Conservation (phyloP, 2,888 invertebrate species). For the Stegophylla sp. region DNA sequence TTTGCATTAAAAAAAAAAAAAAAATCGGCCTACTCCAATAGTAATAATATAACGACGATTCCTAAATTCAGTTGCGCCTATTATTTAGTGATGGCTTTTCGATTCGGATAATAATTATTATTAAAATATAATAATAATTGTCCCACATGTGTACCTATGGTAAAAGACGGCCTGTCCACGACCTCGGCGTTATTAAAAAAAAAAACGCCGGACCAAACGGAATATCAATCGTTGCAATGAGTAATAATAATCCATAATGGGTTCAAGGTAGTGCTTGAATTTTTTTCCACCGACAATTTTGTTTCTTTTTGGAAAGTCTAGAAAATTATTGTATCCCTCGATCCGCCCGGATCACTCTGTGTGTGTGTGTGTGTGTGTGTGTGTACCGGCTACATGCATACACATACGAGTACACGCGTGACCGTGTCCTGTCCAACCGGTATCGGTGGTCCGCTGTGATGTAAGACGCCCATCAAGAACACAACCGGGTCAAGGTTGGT, state of each 20-base stretch:
- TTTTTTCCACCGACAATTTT: background rate
- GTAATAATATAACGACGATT: no score
- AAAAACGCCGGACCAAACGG: background rate
- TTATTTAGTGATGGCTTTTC: no score
- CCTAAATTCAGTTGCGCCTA: no score
- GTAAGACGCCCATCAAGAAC: slow-evolving; percentile 39
- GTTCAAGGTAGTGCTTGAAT: slow-evolving; percentile 17
- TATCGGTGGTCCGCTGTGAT: slow-evolving; percentile 15
- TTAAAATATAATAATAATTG: no score
- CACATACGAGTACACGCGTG: background rate
- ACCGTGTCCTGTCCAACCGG: slow-evolving; percentile 19
- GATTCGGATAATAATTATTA: no score
- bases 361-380: background rate
- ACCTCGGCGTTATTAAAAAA: slow-evolving; percentile 3
- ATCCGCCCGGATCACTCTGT: background rate
- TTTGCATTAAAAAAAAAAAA: no score
- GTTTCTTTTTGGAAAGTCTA: slow-evolving; percentile 42
- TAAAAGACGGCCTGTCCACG: background rate
- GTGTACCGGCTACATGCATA: background rate
- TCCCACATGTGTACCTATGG: no score
- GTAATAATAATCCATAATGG: background rate
- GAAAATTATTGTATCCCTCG: slow-evolving; percentile 22
- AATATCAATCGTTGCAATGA: background rate
- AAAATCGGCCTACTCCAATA: no score
- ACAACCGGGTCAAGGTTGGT: slow-evolving; percentile 52